Conservation (phyloP, 2,797 vertebrate genomes). For the Phoeniculus purpureus region DNA sequence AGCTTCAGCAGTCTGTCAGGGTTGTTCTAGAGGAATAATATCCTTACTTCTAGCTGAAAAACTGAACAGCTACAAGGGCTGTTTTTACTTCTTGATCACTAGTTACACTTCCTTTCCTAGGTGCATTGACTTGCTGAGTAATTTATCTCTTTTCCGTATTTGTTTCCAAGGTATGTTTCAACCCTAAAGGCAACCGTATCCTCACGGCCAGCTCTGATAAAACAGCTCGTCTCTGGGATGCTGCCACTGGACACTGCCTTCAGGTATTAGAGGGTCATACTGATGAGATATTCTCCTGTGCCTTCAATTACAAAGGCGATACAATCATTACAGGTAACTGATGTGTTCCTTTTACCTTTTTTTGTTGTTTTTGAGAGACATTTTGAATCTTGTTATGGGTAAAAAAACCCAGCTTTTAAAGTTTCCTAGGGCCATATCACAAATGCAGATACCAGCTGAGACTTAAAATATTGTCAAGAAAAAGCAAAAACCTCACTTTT, state of each 20-base stretch:
- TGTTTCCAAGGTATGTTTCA: slow-evolving; percentile 90
- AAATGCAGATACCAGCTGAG: neutral
- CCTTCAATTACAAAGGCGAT: slow-evolving; percentile 94
- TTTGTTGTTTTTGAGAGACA: neutral
- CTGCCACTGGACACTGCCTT: slow-evolving; percentile 85
- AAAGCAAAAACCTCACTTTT: neutral
- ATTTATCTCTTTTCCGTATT: neutral
- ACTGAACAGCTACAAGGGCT: neutral
- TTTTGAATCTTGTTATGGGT: neutral
- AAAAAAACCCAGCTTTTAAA: neutral
- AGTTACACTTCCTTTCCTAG: neutral
- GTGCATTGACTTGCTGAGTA: neutral
- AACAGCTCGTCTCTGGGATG: slow-evolving; percentile 92
- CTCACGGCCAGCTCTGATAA: slow-evolving; percentile 92
- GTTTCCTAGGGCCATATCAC: neutral
- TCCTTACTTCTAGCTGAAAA: neutral
- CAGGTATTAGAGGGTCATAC: slow-evolving; percentile 90
- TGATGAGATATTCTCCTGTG: slow-evolving; percentile 93
- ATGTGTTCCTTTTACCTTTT: neutral
- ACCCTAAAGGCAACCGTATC: slow-evolving; percentile 87
- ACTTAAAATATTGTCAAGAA: neutral
- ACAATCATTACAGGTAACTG: slow-evolving; percentile 91
- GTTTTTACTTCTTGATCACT: neutral
- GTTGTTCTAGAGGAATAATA: neutral
- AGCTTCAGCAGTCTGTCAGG: neutral